Evolutionary conservation across 2,797 vertebrate species (phyloP), one percentile per base, ranked within the genome.

Genomic region (Gymnodraco acuticeps): DNA sequence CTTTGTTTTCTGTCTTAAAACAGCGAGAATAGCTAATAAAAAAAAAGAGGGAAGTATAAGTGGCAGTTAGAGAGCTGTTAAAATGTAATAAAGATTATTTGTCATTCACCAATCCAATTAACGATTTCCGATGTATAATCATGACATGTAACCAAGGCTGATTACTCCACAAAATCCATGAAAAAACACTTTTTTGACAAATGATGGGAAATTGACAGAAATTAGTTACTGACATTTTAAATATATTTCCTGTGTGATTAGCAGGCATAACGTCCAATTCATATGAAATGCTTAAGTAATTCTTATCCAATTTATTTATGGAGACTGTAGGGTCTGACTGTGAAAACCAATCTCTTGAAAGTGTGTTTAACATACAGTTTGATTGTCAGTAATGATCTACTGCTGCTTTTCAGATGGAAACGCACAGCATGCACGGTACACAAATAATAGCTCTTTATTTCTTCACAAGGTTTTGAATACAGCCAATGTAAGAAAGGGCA

Each of bases 291-390:
- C 58, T 55, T 43, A 50, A 65, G 3, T 72, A 68, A 54, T 71
- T 75, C 75, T 70, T 63, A 85, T 83, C 50, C 55, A 77, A 48
- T 80, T 75, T 65, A 64, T 68, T 51, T 61, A 54, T 45, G 15
- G 42, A 23, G 61, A 69, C 48, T 80, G 50, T 48, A 48, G 63
- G 50, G 68, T 31, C 75, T 77, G 74, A 61, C 46, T 62, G 73
- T 51, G 65, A 85, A 82, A 87, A 76, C 54, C 61, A 85, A 64
- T 81, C 80, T 68, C 42, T 23, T 66, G 52, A 70, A 76, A 76
- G 76, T 84, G 64, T 78, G 31, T 81, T 77, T 69, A 88, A 84
- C 75, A 53, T 71, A 80, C 69, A 79, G 70, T 38, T 48, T 45
- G 48, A 69, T 54, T 76, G 64, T 71, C 63, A 71, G 62, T 73